Evolutionary conservation across 2,797 vertebrate genomes (phyloP).

Genomic region (Paguma larvata): DNA sequence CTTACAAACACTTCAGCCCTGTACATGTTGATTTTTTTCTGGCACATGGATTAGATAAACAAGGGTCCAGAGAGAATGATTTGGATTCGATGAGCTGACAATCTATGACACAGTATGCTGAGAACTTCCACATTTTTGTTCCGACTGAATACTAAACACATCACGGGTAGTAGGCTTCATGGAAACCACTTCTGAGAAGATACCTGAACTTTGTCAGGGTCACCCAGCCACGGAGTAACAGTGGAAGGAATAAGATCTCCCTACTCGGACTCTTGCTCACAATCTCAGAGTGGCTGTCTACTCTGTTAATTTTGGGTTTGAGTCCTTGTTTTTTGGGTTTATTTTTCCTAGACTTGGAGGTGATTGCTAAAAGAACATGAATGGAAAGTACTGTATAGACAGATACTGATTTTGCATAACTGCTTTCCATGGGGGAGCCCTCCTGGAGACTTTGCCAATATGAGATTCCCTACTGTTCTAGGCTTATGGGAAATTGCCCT

Average conservation of each 20-base stretch:
- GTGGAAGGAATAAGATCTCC: not conserved
- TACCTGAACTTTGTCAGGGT: too few relatives aligned
- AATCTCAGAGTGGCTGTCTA: too few relatives aligned
- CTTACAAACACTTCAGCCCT: not conserved
- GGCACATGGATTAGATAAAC: not conserved
- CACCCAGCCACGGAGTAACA: not conserved
- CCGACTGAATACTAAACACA: too few relatives aligned
- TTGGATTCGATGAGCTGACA: not conserved
- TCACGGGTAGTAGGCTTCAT: not conserved
- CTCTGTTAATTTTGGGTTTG: not conserved
- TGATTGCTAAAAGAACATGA: not conserved
- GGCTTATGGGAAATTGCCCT: not conserved
- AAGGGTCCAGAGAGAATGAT: not conserved
- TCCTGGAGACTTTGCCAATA: not conserved
- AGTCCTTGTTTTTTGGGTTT: not conserved
- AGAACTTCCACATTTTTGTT: not conserved
- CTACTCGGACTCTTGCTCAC: accelerated
- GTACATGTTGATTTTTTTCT: not conserved
- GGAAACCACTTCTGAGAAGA: not conserved
- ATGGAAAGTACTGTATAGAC: not conserved
- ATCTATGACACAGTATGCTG: not conserved
- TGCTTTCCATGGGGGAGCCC: not conserved
- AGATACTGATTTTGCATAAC: too few relatives aligned
- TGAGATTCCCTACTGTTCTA: not conserved
- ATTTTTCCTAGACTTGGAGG: too few relatives aligned